Conservation (phyloP, 2,888 invertebrate species). For the Heliconius ethilla region DNA sequence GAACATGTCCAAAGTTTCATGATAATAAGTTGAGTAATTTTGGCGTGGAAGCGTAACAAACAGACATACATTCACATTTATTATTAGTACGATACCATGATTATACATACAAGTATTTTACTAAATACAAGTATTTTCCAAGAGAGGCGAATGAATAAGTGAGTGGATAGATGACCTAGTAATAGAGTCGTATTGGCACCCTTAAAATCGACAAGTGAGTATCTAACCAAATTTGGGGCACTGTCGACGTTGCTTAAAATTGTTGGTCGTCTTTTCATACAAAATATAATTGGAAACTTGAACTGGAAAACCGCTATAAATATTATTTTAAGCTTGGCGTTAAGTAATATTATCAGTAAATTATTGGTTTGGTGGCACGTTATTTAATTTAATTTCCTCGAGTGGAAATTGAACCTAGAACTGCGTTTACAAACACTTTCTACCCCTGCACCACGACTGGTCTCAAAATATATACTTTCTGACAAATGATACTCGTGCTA, state of each 20-base stretch:
- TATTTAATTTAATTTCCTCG: too few species aligned
- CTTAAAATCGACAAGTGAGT: constrained; percentile 1
- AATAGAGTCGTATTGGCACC: background rate
- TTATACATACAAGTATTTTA: background rate
- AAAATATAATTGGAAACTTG: background rate
- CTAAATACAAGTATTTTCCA: background rate
- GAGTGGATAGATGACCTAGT: background rate
- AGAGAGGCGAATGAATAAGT: background rate
- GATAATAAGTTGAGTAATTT: too few species aligned
- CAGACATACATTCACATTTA: too few species aligned
- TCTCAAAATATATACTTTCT: background rate
- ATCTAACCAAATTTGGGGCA: background rate
- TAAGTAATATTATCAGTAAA: background rate
- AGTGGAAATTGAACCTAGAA: too few species aligned
- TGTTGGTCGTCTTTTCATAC: background rate
- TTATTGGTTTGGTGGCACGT: too few species aligned
- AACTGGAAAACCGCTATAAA: background rate
- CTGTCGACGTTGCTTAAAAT: background rate
- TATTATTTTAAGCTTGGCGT: background rate
- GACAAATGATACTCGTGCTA: background rate
- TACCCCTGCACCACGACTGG: too few species aligned
- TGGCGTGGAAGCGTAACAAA: too few species aligned
- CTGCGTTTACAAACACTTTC: too few species aligned
- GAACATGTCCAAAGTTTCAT: too few species aligned
- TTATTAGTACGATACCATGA: too few species aligned